Evolutionary conservation across 2,888 invertebrate genomes (phyloP), one percentile per base, ranked within the genome.

Genomic region (Thereva nobilitata): DNA sequence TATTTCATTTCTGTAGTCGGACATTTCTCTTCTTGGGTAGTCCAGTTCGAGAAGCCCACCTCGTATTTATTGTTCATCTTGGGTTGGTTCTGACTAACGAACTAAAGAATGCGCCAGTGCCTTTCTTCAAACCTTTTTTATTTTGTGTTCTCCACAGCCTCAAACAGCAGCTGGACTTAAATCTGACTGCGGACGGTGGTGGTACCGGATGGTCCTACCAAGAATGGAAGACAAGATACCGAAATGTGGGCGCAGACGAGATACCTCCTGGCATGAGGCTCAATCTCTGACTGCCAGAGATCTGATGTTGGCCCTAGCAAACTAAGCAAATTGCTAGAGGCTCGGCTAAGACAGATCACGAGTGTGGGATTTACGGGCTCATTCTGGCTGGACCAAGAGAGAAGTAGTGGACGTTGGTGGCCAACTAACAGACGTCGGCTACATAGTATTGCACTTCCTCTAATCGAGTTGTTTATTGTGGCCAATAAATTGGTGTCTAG

Each of bases 11-110:
- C 23, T 23, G 23, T 23, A 2, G 23, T 23, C 23, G 61, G 61
- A 49, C 50, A 34, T 12, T 41, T 40, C 41, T 61, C 50, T 40
- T 38, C 61, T 61, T 61, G 61, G 61, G 61, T 61, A 61, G 61
- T 61, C 61, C 10, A 38, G 37, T 10, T 42, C 34, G 12, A 42
- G 23, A 2, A 61, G 41, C 61, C 35, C 10, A 10, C n/a, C n/a
- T 50, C 9, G 23, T 35, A 50, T 45, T 61, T 49, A 34, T 50
- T 34, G 38, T 61, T 49, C 49, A 23, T 40, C 50, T 61, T 59
- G 55, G 41, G 40, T 5, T 61, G 40, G 4, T 41, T 37, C 61
- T 47, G 57, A 59, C 57, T 61, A 61, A 61, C 61, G 41, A 61
- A 50, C 23, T 40, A 6, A 50, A 50, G 61, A 61, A 61, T 61